Evolutionary conservation across 1,140 invertebrate species (phyloP).

Genomic region (Leptopilina clavipes): DNA sequence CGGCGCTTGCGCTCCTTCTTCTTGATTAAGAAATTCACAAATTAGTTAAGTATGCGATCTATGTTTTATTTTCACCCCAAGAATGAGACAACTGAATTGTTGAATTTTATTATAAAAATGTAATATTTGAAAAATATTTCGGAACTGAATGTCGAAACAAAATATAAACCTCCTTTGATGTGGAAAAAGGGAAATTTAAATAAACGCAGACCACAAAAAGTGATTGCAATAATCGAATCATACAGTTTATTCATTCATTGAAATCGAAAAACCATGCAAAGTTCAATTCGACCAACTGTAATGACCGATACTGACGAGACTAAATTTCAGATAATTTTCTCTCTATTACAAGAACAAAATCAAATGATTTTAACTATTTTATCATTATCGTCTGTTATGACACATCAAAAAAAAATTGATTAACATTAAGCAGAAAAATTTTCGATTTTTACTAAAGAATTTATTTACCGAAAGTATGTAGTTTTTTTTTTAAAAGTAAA

Average conservation of each 20-base stretch:
- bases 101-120: too few species aligned
- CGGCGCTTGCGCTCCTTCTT: too few species aligned
- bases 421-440: too few species aligned
- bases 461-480: too few species aligned
- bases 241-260: constrained; percentile 48
- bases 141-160: neutral
- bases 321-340: constrained; percentile 44
- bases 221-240: constrained; percentile 54
- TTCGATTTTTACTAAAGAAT: too few species aligned
- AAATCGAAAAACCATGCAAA: constrained; percentile 49
- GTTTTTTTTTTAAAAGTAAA: too few species aligned
- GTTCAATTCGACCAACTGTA: constrained; percentile 45
- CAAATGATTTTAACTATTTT: neutral
- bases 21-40: too few species aligned
- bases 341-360: neutral
- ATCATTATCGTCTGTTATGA: too few species aligned
- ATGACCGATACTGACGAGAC: constrained; percentile 35
- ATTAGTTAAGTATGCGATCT: too few species aligned
- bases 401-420: too few species aligned
- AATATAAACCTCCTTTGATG: neutral
- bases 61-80: too few species aligned
- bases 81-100: neutral
- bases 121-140: constrained; percentile 4
- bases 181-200: constrained; percentile 13
- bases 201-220: constrained; percentile 53